phyloP scores from a whole-genome alignment of 2,888 invertebrate genomes.

The Rotaria magnacalcarata region DNA sequence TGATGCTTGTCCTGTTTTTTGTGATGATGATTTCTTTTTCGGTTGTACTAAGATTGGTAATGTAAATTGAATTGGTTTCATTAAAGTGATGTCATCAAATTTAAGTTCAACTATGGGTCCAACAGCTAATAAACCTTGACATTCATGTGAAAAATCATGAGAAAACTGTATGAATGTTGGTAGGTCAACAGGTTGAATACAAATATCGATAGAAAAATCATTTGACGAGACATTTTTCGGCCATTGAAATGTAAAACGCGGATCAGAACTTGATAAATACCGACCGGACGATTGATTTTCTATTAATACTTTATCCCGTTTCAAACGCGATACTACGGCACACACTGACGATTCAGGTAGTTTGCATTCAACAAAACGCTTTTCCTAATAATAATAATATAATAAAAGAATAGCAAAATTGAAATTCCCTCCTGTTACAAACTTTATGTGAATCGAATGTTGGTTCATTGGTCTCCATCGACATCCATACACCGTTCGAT shows the following conservation, averaged over 20 bases:
- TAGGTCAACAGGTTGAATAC: slow-evolving; percentile 25
- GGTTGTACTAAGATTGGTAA: neutral
- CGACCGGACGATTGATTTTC: neutral
- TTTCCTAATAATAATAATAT: neutral
- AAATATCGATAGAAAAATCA: neutral
- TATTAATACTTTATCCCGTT: neutral
- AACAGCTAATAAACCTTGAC: slow-evolving; percentile 26
- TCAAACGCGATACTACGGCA: slow-evolving; percentile 15
- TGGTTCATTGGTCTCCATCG: neutral
- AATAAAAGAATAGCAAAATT: too few species aligned
- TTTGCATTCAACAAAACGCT: slow-evolving; percentile 27
- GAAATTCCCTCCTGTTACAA: neutral
- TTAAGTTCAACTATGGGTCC: neutral
- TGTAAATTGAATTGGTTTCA: neutral
- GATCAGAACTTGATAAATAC: slow-evolving; percentile 21
- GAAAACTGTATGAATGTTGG: neutral
- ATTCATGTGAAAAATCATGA: neutral
- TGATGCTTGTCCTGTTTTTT: neutral
- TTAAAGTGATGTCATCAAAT: neutral
- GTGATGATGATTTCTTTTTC: neutral
- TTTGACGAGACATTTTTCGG: neutral
- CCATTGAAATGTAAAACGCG: slow-evolving; percentile 24
- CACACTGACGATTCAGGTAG: neutral
- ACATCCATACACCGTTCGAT: neutral
- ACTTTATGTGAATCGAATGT: neutral